A percentile compares a stretch with the other conserved stretches of the same genome.
Evolutionary conservation across 2,888 invertebrate genomes (phyloP).

Genomic region (Cryptus armator): DNA sequence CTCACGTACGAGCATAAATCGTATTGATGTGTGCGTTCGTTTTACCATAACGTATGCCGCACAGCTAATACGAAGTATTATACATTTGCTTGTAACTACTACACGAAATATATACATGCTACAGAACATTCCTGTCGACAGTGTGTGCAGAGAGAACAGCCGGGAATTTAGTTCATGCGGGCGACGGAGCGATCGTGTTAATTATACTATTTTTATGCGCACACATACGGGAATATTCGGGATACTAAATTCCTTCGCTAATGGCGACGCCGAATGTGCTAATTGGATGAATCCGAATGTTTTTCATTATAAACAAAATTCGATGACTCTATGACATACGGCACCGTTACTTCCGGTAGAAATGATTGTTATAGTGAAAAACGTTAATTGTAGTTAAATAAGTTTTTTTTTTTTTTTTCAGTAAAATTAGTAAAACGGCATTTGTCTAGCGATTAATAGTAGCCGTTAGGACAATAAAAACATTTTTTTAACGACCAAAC

Average conservation of each 20-base stretch:
- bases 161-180: conserved; percentile 39
- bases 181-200: conserved; percentile 23
- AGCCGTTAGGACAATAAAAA: not conserved
- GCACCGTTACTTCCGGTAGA: not conserved
- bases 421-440: not conserved
- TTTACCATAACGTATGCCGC: conserved; percentile 44
- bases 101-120: conserved; percentile 17
- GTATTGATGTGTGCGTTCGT: conserved; percentile 44
- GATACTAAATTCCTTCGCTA: not conserved
- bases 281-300: not conserved
- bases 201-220: conserved; percentile 32
- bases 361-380: too few relatives aligned
- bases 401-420: too few relatives aligned
- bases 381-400: too few relatives aligned
- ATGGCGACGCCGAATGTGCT: not conserved
- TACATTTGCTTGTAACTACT: conserved; percentile 4
- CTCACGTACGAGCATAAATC: conserved; percentile 69
- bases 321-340: not conserved
- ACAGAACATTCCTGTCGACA: conserved; percentile 32
- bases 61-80: conserved; percentile 17
- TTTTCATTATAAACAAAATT: not conserved
- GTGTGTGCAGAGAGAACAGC: conserved; percentile 14
- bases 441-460: not conserved
- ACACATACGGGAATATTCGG: conserved; percentile 1
- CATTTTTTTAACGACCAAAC: not conserved